Base-by-base conservation (phyloP, 2,888 invertebrate genomes). In the Conistra vaccinii region DNA sequence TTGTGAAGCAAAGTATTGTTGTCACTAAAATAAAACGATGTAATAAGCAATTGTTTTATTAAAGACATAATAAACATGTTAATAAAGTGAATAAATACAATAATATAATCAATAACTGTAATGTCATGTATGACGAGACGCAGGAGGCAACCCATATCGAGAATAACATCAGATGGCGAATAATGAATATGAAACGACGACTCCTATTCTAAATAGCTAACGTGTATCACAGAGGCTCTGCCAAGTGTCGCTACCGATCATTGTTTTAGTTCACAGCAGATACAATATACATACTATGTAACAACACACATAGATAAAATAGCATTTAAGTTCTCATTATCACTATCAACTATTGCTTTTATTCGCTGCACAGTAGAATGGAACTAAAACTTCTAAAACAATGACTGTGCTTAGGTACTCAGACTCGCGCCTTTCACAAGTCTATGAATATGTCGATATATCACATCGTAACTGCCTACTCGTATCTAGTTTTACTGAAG, bases 31-130 rank as follows among this genome's bases (percentile, higher is more conserved):
- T 89, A 80, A 92, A 92, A 91, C 89, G 26, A 90, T 83, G 66
- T 87, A 89, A 87, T 95, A 96, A 96, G 96, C 95, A 95, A 94
- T 95, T 93, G 90, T 95, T 96, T 96, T 96, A 96, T 96, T 96
- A 96, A 95, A 96, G 95, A 95, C 94, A 94, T 96, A 96, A 96
- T 96, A 96, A 96, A 96, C 95, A 96, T 96, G 94, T 95, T 95
- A 93, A 95, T 96, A 95, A 96, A 96, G 95, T 95, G 96, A 95
- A 95, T 96, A 93, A 94, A 95, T 96, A 96, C 94, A 95, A 94
- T 95, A 94, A 90, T 91, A 92, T 93, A 91, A 93, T 94, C 86
- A 89, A 90, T 93, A 93, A 93, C 91, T 90, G 91, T 93, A 91
- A 92, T 92, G 88, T 91, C 84, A 92, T 93, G 93, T 91, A 92